phyloP scores from a whole-genome alignment of 1,140 invertebrate genomes.

The Lepeophtheirus salmonis region DNA sequence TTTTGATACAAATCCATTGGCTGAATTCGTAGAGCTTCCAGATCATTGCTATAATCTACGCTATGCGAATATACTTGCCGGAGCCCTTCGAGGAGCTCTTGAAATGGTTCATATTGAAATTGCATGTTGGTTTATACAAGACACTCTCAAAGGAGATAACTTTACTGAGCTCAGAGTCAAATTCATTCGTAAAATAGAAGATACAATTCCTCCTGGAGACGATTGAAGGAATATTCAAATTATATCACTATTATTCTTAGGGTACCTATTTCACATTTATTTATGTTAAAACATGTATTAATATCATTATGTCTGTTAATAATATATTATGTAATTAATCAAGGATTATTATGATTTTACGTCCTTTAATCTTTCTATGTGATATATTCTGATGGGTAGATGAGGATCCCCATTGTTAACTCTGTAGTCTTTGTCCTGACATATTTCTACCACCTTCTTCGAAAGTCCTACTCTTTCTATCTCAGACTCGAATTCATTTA shows the following conservation, averaged over 20 bases:
- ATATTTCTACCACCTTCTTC: not conserved
- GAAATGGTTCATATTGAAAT: constrained; percentile 45
- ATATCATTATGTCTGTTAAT: not conserved
- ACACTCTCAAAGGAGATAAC: constrained; percentile 84
- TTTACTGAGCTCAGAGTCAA: constrained; percentile 85
- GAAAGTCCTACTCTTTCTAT: not conserved
- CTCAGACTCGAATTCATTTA: not conserved
- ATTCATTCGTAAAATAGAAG: constrained; percentile 84
- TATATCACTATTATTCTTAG: no score
- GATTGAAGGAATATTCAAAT: constrained; percentile 41
- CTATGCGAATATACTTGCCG: constrained; percentile 86
- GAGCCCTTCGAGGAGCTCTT: constrained; percentile 40
- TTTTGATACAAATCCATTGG: constrained; percentile 80
- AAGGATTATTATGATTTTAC: not conserved
- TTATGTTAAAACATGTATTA: not conserved
- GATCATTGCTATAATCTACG: constrained; percentile 62
- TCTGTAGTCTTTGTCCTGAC: not conserved
- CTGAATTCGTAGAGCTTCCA: constrained; percentile 96
- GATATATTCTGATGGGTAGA: not conserved
- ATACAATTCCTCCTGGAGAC: constrained; percentile 91
- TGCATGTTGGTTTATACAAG: constrained; percentile 48
- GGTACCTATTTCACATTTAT: not conserved
- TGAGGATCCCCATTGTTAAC: not conserved
- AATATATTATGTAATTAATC: not conserved
- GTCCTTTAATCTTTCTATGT: not conserved